These are phyloP conservation scores for Pseudonaja textilis DNA, from an alignment of 2,113 vertebrate species.

Conservation along the genomic window DNA sequence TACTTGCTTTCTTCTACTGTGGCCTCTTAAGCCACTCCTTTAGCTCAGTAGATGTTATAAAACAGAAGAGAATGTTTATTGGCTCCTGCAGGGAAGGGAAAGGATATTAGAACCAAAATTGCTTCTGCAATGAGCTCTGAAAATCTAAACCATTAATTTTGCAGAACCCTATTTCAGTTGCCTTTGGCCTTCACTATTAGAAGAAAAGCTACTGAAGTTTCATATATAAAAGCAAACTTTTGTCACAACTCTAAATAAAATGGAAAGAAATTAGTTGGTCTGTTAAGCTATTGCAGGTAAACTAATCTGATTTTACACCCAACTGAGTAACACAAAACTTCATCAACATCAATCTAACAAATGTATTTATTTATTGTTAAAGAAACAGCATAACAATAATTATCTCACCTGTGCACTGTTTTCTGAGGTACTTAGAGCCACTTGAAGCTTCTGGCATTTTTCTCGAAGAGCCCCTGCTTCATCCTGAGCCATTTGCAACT, in stretches of 20 bases:
- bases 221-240: background rate
- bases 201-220: background rate
- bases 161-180: background rate
- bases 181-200: background rate
- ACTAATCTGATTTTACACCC: background rate
- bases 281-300: background rate
- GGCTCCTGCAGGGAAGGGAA: background rate
- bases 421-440: conserved; percentile 80
- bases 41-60: background rate
- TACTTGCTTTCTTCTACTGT: background rate
- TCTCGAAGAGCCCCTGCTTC: conserved; percentile 87
- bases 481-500: conserved; percentile 87
- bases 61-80: background rate
- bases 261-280: background rate
- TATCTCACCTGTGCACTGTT: conserved; percentile 82
- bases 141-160: background rate
- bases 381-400: background rate
- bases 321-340: background rate
- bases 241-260: background rate
- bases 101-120: background rate
- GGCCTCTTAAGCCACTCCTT: background rate
- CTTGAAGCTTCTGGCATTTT: conserved; percentile 89
- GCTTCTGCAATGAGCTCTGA: background rate
- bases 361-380: background rate
- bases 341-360: background rate